Evolutionary conservation across 2,797 vertebrate genomes (phyloP), one percentile per base, ranked within the genome.

Genomic region (Gila robusta): DNA sequence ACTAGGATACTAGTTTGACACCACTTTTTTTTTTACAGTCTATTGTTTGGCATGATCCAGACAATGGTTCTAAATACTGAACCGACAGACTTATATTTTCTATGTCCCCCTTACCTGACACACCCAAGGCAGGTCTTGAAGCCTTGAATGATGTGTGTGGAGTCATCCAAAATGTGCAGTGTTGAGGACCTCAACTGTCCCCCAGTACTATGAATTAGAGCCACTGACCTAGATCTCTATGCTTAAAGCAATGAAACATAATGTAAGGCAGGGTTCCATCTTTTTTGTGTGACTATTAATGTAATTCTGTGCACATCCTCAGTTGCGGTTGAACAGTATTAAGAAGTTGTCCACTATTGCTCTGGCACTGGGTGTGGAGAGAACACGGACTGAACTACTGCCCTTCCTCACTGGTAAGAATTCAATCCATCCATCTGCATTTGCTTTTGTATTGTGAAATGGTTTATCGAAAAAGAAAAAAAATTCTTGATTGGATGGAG

Each of bases 271-370:
- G 26, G n/a, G 28, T 39, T 78, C 35, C 23, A 26, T 59, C 0
- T 6, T 44, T 71, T n/a, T 2, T 59, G n/a, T 5, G 21, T 16
- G 28, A n/a, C 32, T 39, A 2, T 59, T 39, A 10, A 39, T 79
- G 35, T 14, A 32, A 28, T 39, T 37, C 11, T 81, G 47, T 69
- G 41, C 54, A 0, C 26, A 2, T 89, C 9, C 81, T 17, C 91
- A 97, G 96, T 83, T 97, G 64, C 95, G 96, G 23, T 91, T 97
- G 88, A 97, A 97, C 94, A 97, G 96, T 91, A 97, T 97, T 70
- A 97, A 97, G 92, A 97, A 97, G 92, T 93, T 97, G 91, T 97
- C 96, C 26, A 97, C 96, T 16, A 97, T 97, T 79, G 96, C 96
- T n/a, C 82, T 97, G 92, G 96, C 96, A 17, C 93, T 97, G 28